Percentiles rank a stretch among this genome's conserved stretches.
Evolutionary conservation across 2,888 invertebrate species (phyloP).

Genomic region (Tipula helvola): DNA sequence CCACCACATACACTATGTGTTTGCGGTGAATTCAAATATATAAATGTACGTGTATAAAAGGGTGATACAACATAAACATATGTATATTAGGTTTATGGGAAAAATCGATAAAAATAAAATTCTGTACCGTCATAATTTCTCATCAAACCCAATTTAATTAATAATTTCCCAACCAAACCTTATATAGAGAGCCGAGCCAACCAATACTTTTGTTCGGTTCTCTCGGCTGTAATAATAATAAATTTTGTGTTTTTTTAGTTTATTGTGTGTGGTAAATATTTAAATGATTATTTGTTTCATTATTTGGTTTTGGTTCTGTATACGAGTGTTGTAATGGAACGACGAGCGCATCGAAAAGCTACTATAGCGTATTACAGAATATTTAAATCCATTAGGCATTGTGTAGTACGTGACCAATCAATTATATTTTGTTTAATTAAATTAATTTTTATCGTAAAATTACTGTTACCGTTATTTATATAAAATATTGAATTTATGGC

Average conservation of each 20-base stretch:
- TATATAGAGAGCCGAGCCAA: background rate
- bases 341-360: no score
- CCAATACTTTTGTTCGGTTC: background rate
- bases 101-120: background rate
- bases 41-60: background rate
- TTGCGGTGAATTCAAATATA: background rate
- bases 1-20: background rate
- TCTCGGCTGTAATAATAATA: background rate
- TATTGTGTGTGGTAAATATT: background rate
- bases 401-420: no score
- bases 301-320: background rate
- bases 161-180: background rate
- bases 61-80: background rate
- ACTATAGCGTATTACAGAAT: background rate
- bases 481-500: no score
- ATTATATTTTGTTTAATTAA: no score
- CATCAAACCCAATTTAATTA: background rate
- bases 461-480: no score
- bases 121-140: background rate
- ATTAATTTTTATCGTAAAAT: no score
- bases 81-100: background rate
- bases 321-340: no score
- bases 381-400: background rate
- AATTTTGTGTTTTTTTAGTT: background rate
- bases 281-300: background rate